Evolutionary conservation across 2,113 vertebrate genomes (phyloP).

Genomic region (Paraplagusia blochii): DNA sequence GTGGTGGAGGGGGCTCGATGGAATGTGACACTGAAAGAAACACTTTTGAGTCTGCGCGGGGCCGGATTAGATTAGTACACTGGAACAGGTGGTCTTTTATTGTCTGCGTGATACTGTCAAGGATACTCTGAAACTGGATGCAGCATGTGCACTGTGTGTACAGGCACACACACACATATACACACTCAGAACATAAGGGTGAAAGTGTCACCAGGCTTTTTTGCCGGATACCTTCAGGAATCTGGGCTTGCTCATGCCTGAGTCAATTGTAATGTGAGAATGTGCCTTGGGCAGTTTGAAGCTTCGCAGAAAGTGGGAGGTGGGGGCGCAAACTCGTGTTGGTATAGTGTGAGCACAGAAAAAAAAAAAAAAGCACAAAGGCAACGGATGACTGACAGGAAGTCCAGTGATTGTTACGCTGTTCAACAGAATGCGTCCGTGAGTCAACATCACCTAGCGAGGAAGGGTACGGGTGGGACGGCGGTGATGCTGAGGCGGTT

Average conservation of each 20-base stretch:
- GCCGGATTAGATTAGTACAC: constrained; percentile 74
- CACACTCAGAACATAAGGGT: constrained; percentile 32
- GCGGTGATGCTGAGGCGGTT: constrained; percentile 23
- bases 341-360: constrained; percentile 36
- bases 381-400: constrained; percentile 49
- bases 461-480: background rate
- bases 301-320: constrained; percentile 10
- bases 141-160: constrained; percentile 34
- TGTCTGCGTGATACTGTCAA: constrained; percentile 72
- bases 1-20: constrained; percentile 29
- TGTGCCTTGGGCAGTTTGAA: constrained; percentile 27
- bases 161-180: constrained; percentile 45
- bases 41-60: constrained; percentile 56
- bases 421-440: constrained; percentile 48
- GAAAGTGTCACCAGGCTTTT: constrained; percentile 49
- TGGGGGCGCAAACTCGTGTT: constrained; percentile 31
- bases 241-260: constrained; percentile 31
- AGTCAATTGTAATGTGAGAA: constrained; percentile 55
- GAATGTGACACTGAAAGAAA: constrained; percentile 67
- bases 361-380: constrained; percentile 32
- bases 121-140: constrained; percentile 61
- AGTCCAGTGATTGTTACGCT: constrained; percentile 56
- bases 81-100: constrained; percentile 79
- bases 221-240: constrained; percentile 43
- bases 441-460: constrained; percentile 44